Evolutionary conservation across 1,140 invertebrate genomes (phyloP).

Genomic region (Odontomachus brunneus): DNA sequence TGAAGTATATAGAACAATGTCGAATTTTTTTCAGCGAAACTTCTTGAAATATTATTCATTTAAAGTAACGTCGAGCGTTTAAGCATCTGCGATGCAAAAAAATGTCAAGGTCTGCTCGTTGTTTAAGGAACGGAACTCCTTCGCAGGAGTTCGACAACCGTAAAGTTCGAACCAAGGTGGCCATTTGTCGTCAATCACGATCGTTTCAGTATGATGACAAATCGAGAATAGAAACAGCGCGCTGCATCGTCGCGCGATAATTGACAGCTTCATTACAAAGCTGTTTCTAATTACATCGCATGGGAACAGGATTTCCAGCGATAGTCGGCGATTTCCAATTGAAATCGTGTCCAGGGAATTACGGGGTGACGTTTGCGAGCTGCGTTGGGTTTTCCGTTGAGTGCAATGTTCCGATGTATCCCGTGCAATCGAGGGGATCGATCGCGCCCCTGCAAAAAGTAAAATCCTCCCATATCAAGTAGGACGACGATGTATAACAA

Average conservation of each 20-base stretch:
- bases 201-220: slow-evolving; percentile 20
- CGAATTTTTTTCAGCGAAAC: too few species aligned
- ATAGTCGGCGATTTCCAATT: slow-evolving; percentile 58
- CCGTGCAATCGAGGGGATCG: slow-evolving; percentile 27
- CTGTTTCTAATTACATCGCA: slow-evolving; percentile 56
- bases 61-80: neutral
- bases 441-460: neutral
- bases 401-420: slow-evolving; percentile 38
- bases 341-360: slow-evolving; percentile 46
- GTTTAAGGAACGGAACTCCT: neutral
- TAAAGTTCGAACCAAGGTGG: too few species aligned
- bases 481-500: too few species aligned
- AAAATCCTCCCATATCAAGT: neutral
- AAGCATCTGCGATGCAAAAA: neutral
- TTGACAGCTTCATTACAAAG: slow-evolving; percentile 60
- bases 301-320: slow-evolving; percentile 24
- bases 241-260: slow-evolving; percentile 36
- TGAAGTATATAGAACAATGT: too few species aligned
- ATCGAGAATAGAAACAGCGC: slow-evolving; percentile 41
- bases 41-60: neutral
- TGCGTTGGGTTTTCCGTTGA: slow-evolving; percentile 9
- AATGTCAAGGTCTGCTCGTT: neutral
- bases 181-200: slow-evolving; percentile 8
- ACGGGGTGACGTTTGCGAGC: slow-evolving; percentile 30
- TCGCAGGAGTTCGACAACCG: too few species aligned